Base-by-base conservation (phyloP, 2,113 vertebrate genomes). In the Regulus satrapa region DNA sequence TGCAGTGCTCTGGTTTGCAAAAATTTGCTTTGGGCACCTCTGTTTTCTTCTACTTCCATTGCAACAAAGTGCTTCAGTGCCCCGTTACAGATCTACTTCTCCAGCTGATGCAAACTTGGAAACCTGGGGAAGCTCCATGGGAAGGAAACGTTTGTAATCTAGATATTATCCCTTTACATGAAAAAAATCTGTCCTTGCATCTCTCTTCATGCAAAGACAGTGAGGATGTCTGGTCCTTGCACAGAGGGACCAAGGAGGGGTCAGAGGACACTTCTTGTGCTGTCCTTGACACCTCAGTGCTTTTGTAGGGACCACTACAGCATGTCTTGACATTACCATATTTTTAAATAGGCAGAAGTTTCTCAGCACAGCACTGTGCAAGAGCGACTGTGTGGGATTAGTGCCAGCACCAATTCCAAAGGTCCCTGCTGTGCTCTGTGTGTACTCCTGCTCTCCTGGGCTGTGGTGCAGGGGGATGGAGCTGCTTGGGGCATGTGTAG, bases 31-130 rank as follows among this genome's bases (percentile, higher is more conserved):
- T 63, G 38, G 31, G 15, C 48, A 66, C 26, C 45, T 67, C 32
- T 52, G 9, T 61, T 93, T 90, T 54, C 29, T 52, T 79, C 52
- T 7, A 10, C 19, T 72, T 87, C 64, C n/a, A 41, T 48, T 89
- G n/a, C 52, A 72, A 61, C 9, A 29, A 64, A 41, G n/a, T 52
- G 34, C 45, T 81, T 78, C 41, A 32, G 24, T 10, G 24, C 62
- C n/a, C 69, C 62, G 36, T 61, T 74, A 26, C 38, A 45, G 61
- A 63, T 64, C 56, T 82, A 61, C 84, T 68, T 45, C 24, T 43
- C 0, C 0, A 49, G 32, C 55, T 9, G 10, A 23, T 34, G 45
- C 8, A 38, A 56, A 76, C 34, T 56, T 4, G 18, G 58, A 69
- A 95, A 62, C 18, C 8, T 54, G 32, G 6, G 48, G 56, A 85